Evolutionary conservation across 1,140 invertebrate species (phyloP), one percentile per base, ranked within the genome.

Genomic region (Lanistes nyassanus): DNA sequence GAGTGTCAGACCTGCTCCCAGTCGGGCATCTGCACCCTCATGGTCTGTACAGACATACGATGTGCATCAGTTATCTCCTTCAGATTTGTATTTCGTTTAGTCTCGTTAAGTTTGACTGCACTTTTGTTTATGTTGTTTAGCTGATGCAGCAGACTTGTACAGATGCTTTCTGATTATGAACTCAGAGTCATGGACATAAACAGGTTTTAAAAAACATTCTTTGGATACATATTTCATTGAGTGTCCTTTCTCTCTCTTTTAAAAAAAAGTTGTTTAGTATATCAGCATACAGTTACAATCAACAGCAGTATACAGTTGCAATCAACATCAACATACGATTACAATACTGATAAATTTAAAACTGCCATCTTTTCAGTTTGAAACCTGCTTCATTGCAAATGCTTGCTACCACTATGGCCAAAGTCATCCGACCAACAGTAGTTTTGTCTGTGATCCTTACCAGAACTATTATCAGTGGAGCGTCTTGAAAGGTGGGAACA

Each of bases 311-410:
- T n/a, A n/a, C n/a, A 55, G 51, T 11, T 55, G 51, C 13, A n/a
- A n/a, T 55, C n/a, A 55, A 13, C n/a, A n/a, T 55, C 53, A 55
- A 55, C 53, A 16, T 55, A 16, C 53, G n/a, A 55, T 55, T 55
- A 16, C 53, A 19, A 2, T 67, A 29, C 0, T 67, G 37, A 31
- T 36, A 36, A 67, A 4, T 36, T 67, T 67, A 13, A 39, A 55
- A 70, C 70, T n/a, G 39, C 65, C 56, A 34, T 62, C 71, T 68
- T 75, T 72, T 23, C 55, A 85, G 83, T 62, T 60, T 29, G 75
- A 81, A n/a, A 83, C 71, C 13, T 85, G 83, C 79, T 83, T 82
- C 69, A 83, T 85, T 74, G 76, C 81, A 42, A 81, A 80, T 47
- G 56, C 76, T 3, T 85, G 83, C 73, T 83, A 79, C 62, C 36